phyloP scores from a whole-genome alignment of 2,888 invertebrate species.

The Odontocolon sp. region DNA sequence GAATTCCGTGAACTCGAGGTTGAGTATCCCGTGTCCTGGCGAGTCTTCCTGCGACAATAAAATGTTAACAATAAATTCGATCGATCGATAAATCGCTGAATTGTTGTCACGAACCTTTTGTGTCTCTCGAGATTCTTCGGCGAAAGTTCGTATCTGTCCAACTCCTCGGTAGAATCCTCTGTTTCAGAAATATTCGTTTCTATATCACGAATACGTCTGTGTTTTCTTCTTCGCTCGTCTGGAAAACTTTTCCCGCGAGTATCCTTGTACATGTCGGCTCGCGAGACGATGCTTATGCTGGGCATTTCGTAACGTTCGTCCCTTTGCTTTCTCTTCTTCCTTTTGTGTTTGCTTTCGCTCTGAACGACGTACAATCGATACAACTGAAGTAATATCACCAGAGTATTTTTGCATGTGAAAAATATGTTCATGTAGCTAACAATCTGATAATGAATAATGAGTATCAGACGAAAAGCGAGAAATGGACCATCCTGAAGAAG shows the following conservation, averaged over 20 bases:
- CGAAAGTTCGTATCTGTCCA: conserved; percentile 71
- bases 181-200: conserved; percentile 67
- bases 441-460: conserved; percentile 93
- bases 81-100: too few relatives aligned
- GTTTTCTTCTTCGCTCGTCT: conserved; percentile 64
- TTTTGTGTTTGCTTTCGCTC: conserved; percentile 83
- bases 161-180: conserved; percentile 72
- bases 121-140: conserved; percentile 61
- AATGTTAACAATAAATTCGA: too few relatives aligned
- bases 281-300: conserved; percentile 76
- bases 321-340: conserved; percentile 72
- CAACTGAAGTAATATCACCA: conserved; percentile 93
- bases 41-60: conserved; percentile 75
- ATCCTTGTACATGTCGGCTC: conserved; percentile 67
- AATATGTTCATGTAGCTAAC: conserved; percentile 98
- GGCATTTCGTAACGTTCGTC: conserved; percentile 65
- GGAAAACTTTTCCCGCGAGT: conserved; percentile 49
- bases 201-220: conserved; percentile 63
- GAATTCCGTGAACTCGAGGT: conserved; percentile 86
- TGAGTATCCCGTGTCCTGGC: conserved; percentile 87
- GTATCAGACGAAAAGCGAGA: conserved; percentile 91
- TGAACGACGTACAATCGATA: conserved; percentile 92
- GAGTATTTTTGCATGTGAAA: conserved; percentile 95
- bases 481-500: conserved; percentile 93
- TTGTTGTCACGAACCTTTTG: conserved; percentile 54